These are phyloP conservation scores for Itoplectis maculator DNA, from an alignment of 2,888 invertebrate genomes.

Conservation along the genomic window DNA sequence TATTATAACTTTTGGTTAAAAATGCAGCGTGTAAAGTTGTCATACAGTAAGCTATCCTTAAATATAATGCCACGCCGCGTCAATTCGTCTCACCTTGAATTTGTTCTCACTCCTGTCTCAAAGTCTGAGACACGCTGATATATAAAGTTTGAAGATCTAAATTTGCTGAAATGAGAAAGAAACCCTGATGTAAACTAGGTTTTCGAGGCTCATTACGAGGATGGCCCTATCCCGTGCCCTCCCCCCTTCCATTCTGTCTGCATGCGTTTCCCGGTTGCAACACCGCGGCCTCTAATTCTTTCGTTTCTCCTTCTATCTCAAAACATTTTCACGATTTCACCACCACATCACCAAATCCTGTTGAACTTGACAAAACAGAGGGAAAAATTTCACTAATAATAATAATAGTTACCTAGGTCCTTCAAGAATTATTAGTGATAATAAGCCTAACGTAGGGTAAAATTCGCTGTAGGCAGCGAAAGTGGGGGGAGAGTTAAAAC, in stretches of 20 bases:
- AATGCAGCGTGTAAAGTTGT: conserved; percentile 81
- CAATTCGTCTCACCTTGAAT: conserved; percentile 86
- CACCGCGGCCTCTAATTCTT: conserved; percentile 7
- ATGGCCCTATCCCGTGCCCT: conserved; percentile 83
- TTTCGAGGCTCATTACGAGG: conserved; percentile 76
- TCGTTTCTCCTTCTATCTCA: conserved; percentile 30
- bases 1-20: conserved; percentile 65
- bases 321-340: conserved; percentile 41
- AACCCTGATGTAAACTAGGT: conserved; percentile 82
- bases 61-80: conserved; percentile 82
- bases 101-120: conserved; percentile 86
- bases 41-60: conserved; percentile 82
- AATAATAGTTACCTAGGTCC: not conserved
- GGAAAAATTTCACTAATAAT: conserved; percentile 9
- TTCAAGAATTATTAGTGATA: conserved; percentile 11
- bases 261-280: conserved; percentile 70
- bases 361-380: conserved; percentile 19
- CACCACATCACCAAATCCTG: conserved; percentile 69
- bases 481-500: not conserved
- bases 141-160: conserved; percentile 86
- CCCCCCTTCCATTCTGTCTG: conserved; percentile 82
- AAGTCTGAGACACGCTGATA: conserved; percentile 87
- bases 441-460: conserved; percentile 7
- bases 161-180: conserved; percentile 87
- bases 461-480: not conserved